phyloP scores from a whole-genome alignment of 2,797 vertebrate species.

The Ctenopoma multispine region DNA sequence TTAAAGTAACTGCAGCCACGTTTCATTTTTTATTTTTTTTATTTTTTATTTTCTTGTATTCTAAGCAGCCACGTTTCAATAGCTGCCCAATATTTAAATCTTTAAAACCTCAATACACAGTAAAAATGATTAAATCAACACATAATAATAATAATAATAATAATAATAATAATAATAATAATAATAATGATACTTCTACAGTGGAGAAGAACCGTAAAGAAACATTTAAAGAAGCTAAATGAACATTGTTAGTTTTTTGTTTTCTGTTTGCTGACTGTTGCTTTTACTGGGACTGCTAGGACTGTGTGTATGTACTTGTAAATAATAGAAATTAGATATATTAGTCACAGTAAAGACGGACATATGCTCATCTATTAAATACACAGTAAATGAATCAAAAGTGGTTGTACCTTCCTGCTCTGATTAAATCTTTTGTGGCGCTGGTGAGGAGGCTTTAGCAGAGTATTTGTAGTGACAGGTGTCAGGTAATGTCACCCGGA shows the following conservation, averaged over 20 bases:
- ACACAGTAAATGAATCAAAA: neutral
- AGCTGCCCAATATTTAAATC: neutral
- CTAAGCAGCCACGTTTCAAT: neutral
- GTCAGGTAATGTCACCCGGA: conserved; percentile 38
- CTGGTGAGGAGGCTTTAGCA: neutral
- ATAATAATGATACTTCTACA: neutral
- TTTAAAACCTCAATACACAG: neutral
- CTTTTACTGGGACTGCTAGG: neutral
- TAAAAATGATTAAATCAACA: neutral
- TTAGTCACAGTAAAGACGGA: no score
- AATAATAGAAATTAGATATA: neutral
- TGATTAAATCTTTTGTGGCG: no score
- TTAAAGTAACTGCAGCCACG: no score
- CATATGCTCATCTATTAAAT: neutral
- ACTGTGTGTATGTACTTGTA: neutral
- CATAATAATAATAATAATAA: no score
- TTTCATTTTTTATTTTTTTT: no score
- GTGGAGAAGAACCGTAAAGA: neutral
- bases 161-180: neutral
- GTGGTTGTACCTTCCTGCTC: neutral
- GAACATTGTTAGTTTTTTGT: no score
- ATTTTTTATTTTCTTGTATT: no score
- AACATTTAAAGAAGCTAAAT: no score
- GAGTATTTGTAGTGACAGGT: conserved; percentile 18
- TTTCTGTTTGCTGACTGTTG: neutral